Base-by-base conservation (phyloP, 2,113 vertebrate species). In the Chauna torquata region DNA sequence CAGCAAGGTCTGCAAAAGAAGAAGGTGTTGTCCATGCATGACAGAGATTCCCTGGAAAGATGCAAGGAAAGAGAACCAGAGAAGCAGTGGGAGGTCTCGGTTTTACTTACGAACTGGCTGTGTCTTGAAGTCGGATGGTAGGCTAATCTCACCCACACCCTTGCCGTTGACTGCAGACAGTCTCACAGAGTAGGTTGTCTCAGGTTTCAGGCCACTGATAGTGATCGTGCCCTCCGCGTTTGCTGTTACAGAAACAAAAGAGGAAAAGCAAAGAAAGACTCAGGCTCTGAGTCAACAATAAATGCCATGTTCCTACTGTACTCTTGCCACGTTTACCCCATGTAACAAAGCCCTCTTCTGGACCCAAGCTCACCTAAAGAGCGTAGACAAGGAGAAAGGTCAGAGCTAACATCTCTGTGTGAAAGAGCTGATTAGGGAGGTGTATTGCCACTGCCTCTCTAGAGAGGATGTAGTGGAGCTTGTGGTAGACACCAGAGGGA, bases 111-210 rank as follows among this genome's bases (percentile, higher is more conserved):
- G 99, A 81, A 99, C 99, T 96, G 99, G 99, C 79, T 99, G 98
- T 0, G 99, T 99, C 98, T 99, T 99, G 98, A 99, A 99, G 94
- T 98, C 94, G 1, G 98, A 97, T 2, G 97, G 79, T 0, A 95
- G 52, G 77, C 99, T 99, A 90, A 98, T 98, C 96, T 99, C 99
- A 1, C 99, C 99, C 85, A 99, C 98, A 1, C 99, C 99, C 86
- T 99, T 99, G 94, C 99, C 99, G 0, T 99, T 99, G 97, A 99
- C 98, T 13, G 99, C 99, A 3, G 99, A 99, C 97, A 99, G 95
- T 80, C 98, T 99, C 71, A 99, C 98, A 0, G 99, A 97, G 1
- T 99, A 99, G 15, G 90, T 96, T 3, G 99, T 99, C 92, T 99
- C 99, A 1, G 99, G 99, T 93, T 98, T 99, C 96, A 99, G 98